Evolutionary conservation across 23 tunicate species (phyloP).

Genomic region (Botrylloides violaceus): DNA sequence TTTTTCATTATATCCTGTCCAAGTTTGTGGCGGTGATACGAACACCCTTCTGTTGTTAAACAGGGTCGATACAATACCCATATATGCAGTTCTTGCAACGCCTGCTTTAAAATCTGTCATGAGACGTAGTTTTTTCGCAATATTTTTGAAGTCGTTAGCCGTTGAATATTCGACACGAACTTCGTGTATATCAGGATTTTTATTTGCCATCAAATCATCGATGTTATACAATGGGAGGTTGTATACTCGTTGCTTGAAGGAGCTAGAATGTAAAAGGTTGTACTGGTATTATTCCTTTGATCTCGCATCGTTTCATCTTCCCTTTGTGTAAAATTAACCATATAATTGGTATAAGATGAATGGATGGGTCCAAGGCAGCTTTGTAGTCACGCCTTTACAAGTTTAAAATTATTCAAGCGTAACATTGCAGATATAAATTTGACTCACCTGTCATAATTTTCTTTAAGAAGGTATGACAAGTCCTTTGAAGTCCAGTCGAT

Average conservation of each 20-base stretch:
- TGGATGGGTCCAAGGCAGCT: too few species aligned
- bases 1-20: conserved; percentile 60
- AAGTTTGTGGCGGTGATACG: conserved; percentile 35
- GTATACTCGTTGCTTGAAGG: conserved; percentile 11
- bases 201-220: conserved; percentile 1
- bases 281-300: too few species aligned
- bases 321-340: too few species aligned
- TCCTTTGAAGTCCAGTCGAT: conserved; percentile 63
- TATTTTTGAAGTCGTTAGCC: conserved; percentile 27
- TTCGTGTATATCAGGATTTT: conserved; percentile 7
- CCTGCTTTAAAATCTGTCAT: conserved; percentile 97
- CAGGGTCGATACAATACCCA: conserved; percentile 61
- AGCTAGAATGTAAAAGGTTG: not conserved
- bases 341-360: too few species aligned
- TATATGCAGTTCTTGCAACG: conserved; percentile 86
- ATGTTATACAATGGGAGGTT: not conserved
- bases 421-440: too few species aligned
- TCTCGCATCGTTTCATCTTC: too few species aligned
- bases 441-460: conserved; percentile 49
- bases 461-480: conserved; percentile 35
- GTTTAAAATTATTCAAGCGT: too few species aligned
- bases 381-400: too few species aligned
- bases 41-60: conserved; percentile 33
- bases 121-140: conserved; percentile 49
- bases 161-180: conserved; percentile 41